Percentiles rank a stretch among this genome's conserved stretches.
Conservation (phyloP, 2,888 invertebrate species). For the Melolontha melolontha region DNA sequence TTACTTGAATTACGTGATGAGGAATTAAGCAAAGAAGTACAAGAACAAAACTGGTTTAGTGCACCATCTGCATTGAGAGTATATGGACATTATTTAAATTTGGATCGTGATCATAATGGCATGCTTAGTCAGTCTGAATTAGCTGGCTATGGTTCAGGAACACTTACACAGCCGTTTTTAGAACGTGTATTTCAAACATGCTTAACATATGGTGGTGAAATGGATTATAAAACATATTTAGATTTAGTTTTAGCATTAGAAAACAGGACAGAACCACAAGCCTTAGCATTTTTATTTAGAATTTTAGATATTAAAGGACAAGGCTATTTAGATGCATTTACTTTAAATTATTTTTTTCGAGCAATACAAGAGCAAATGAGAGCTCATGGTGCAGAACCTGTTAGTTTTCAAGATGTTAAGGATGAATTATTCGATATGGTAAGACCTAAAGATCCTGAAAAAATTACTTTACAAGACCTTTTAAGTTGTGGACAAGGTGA, state of each 20-base stretch:
- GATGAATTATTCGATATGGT: conserved; percentile 99
- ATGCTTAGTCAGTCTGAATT: conserved; percentile 94
- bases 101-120: conserved; percentile 95
- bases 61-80: conserved; percentile 89
- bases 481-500: conserved; percentile 91
- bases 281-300: conserved; percentile 90
- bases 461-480: conserved; percentile 89
- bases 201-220: conserved; percentile 92
- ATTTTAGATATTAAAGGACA: conserved; percentile 90
- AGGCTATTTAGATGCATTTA: conserved; percentile 90
- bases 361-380: conserved; percentile 93
- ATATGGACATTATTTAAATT: conserved; percentile 92
- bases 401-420: conserved; percentile 93
- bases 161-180: conserved; percentile 89
- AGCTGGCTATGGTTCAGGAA: conserved; percentile 90
- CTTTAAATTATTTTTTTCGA: conserved; percentile 92
- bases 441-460: conserved; percentile 84
- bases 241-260: conserved; percentile 95
- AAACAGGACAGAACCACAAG: conserved; percentile 91
- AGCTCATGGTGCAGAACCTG: conserved; percentile 88
- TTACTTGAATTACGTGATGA: conserved; percentile 75
- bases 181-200: conserved; percentile 96
- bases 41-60: conserved; percentile 93
- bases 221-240: conserved; percentile 97
- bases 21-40: conserved; percentile 80